Evolutionary conservation across 2,888 invertebrate genomes (phyloP), one percentile per base, ranked within the genome.

Genomic region (Hyposoter dolosus): DNA sequence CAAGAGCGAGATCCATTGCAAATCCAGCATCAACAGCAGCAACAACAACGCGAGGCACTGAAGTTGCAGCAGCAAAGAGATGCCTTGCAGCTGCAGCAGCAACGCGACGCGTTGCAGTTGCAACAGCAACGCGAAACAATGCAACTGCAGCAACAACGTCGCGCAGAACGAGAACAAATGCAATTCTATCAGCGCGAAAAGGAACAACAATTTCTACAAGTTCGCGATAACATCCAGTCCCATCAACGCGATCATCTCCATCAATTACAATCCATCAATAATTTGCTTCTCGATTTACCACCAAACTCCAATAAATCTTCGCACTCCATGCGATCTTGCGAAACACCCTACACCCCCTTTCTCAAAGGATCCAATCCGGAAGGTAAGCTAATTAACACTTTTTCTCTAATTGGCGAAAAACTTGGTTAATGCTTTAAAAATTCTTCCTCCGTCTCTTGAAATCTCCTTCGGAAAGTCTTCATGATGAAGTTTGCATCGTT

Each of bases 251-350:
- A 91, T 28, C 90, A 92, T n/a, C 82, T 92, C 40, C 91, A 92
- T 71, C 92, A 93, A 80, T 83, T 93, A 71, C 92, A 92, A 81
- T 91, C 93, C 32, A 91, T 93, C 77, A 91, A 89, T 86, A 93
- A 90, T 79, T 84, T 93, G 53, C 88, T 93, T 68, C 83, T 92
- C 43, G 92, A 93, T 74, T 78, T 92, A 32, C 91, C 92, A 45
- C 23, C 74, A 10, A 74, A 15, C 23, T 69, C 90, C 4, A 85
- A 78, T 47, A 82, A 78, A n/a, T 15, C 32, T 5, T 87, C 90
- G 10, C 86, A 89, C 47, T 79, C 87, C 12, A 86, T 45, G 75
- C 88, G 84, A 10, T 72, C 88, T 2, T 83, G 88, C 65, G 91
- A 91, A 23, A 35, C 83, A 19, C 72, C 89, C 5, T 89, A 87